Evolutionary conservation across 1,140 invertebrate species (phyloP).

Genomic region (Odontomachus brunneus): DNA sequence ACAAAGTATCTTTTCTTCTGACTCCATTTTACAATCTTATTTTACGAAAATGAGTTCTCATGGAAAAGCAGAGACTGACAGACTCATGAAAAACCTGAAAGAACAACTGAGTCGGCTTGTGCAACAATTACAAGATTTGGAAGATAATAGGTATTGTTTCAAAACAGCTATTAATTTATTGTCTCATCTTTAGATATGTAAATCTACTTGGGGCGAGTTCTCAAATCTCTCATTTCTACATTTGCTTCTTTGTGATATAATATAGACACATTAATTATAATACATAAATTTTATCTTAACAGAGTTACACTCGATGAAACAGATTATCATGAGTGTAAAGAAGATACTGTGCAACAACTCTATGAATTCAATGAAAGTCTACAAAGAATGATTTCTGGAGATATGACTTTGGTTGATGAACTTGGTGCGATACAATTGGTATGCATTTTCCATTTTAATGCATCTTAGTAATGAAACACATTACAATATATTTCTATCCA

Average conservation of each 20-base stretch:
- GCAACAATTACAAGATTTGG: conserved; percentile 90
- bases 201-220: too few species aligned
- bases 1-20: background rate
- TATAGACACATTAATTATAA: conserved; percentile 1
- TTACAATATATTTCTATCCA: conserved; percentile 20
- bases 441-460: conserved; percentile 35
- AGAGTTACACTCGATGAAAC: conserved; percentile 88
- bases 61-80: conserved; percentile 87
- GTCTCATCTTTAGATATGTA: background rate
- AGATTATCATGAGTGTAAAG: conserved; percentile 91
- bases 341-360: conserved; percentile 91
- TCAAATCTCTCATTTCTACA: background rate
- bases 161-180: background rate
- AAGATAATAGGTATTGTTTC: conserved; percentile 88
- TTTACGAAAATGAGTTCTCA: conserved; percentile 77
- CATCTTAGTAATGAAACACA: background rate
- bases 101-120: conserved; percentile 90
- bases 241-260: conserved; percentile 6
- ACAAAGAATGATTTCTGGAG: conserved; percentile 88
- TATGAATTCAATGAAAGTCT: conserved; percentile 91
- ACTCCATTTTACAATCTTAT: background rate
- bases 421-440: conserved; percentile 89
- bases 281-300: conserved; percentile 54
- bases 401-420: conserved; percentile 90
- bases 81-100: conserved; percentile 89